Base-by-base conservation (phyloP, 2,797 vertebrate genomes). In the Myripristis jacobus region DNA sequence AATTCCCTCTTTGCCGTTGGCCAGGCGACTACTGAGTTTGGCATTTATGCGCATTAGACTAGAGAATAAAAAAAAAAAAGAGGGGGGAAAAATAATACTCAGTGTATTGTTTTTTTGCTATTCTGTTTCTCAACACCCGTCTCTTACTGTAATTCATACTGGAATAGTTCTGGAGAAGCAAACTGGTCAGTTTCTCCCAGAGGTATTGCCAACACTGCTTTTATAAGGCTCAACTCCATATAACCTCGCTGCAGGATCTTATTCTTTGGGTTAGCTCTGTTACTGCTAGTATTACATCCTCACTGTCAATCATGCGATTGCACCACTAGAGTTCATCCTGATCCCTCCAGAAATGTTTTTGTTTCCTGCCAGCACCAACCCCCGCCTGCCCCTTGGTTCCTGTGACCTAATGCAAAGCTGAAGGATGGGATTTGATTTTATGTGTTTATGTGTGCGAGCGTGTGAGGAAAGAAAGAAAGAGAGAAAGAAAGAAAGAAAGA, bases 1-100 rank as follows among this genome's bases (percentile, higher is more conserved):
- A 95, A 92, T 94, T 93, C 92, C 93, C 91, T 92, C 78, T 91
- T 84, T 84, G 82, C 91, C 77, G 83, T 77, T 90, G 88, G 90
- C 85, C 82, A 85, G 77, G 66, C 79, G 80, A 84, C 86, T 84
- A 88, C 89, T 90, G 89, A 88, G 90, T 89, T 93, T 93, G 89
- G 91, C 88, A 77, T 38, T 50, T 65, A 53, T 52, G 65, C 75
- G 89, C 83, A 90, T 81, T 87, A 76, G 79, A 87, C 72, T 58
- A 59, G 79, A 92, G 76, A 86, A 79, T 81, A 64, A 80, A 89
- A 88, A 86, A 84, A 59, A 73, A 78, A 87, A 75, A 70, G n/a
- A n/a, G n/a, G n/a, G n/a, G n/a, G n/a, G n/a, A n/a, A 88, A 90
- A 90, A 84, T 85, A 78, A 88, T 74, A 75, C 59, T 80, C 72